Evolutionary conservation across 1,140 invertebrate genomes (phyloP), one percentile per base, ranked within the genome.

Genomic region (Diachasma alloeum): DNA sequence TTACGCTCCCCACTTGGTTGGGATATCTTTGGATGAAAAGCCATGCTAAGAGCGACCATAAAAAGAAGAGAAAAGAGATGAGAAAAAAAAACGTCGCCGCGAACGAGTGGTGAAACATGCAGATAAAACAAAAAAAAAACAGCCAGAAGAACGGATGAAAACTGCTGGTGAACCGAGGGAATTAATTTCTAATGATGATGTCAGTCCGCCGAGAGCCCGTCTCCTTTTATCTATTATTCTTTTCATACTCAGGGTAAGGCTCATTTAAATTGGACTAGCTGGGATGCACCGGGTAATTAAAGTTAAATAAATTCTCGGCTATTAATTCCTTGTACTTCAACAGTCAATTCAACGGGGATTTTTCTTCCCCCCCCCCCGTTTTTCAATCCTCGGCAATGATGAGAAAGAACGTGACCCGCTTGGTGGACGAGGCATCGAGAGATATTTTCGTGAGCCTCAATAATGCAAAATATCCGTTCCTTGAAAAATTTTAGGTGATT

Each of bases 1-100:
- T 74, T 68, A 74, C 73, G 73, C 73, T 74, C 44, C 73, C 73
- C 59, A 74, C 63, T 74, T 68, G 63, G 39, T 74, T 9, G 17
- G 48, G 73, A 74, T 74, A 74, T 74, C 73, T 68, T 68, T 46
- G 48, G 63, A 74, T 74, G 73, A 74, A 74, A 68, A 68, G 63
- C 44, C 63, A 46, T 74, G 59, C 42, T 74, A 74, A 56, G 48
- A 74, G 48, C 59, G 36, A 36, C 17, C 66, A 22, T 37, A 69
- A 68, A 48, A 75, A 59, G 48, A 53, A 44, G 17, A n/a, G 10
- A 46, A 17, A 37, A 44, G 26, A 17, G 24, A 44, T 36, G n/a
- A 63, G 19, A 44, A 63, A 56, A 56, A 63, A 63, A 63, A 63
- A 26, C 19, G 22, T 26, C 59, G 8, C 24, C 59, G 59, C 42